Evolutionary conservation across 2,888 invertebrate species (phyloP).

Genomic region (Clusia tigrina): DNA sequence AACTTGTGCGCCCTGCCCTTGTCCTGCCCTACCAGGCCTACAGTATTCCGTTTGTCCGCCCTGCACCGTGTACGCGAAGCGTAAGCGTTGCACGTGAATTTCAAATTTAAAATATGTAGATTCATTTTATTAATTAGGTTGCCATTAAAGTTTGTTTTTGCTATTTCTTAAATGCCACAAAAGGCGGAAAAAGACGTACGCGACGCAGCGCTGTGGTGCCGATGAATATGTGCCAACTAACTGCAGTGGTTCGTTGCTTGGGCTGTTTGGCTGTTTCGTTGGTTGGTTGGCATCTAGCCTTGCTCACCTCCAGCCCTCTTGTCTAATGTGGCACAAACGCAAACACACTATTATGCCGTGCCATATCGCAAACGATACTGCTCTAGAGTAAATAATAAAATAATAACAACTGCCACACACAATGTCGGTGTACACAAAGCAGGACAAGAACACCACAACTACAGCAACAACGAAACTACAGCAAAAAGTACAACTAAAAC

Average conservation of each 20-base stretch:
- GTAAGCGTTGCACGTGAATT: constrained; percentile 44
- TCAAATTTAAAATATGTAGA: constrained; percentile 48
- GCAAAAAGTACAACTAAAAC: neutral
- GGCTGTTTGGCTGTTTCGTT: neutral
- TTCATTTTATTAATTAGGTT: constrained; percentile 60
- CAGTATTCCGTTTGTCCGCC: neutral
- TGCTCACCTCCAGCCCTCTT: neutral
- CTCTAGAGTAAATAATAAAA: too few species aligned
- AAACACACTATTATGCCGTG: neutral
- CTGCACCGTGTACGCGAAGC: constrained; percentile 6
- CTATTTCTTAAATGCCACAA: constrained; percentile 26
- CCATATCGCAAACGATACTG: neutral
- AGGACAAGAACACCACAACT: neutral
- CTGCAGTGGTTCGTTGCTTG: neutral
- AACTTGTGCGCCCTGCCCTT: neutral
- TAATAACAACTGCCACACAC: too few species aligned
- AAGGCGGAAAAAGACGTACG: constrained; percentile 2
- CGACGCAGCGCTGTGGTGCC: neutral
- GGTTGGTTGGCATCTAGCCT: neutral
- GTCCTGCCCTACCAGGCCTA: neutral
- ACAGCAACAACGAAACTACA: neutral
- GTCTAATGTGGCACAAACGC: neutral
- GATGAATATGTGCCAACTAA: neutral
- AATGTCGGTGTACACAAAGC: too few species aligned
- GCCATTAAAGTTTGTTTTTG: constrained; percentile 51